Evolutionary conservation across 2,888 invertebrate species (phyloP), one percentile per base, ranked within the genome.

Genomic region (Drosophila meridionalis): DNA sequence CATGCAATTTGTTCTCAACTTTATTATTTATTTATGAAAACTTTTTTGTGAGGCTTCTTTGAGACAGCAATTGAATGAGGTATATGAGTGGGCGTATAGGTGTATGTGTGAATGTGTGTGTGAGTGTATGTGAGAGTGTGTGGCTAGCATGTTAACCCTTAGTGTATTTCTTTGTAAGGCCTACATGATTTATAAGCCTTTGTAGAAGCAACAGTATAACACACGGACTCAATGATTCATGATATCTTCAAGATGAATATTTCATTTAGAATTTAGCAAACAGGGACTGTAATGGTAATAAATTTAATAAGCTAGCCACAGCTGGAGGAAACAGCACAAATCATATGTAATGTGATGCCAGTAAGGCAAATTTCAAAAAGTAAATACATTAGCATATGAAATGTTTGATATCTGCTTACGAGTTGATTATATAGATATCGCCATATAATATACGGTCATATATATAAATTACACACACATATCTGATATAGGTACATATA

Each of bases 11-110:
- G 60, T n/a, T 69, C 83, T 66, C 62, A 34, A 68, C 56, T 78
- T 88, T 61, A 73, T 90, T 88, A 86, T 88, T 86, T 86, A 88
- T 86, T 90, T 78, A 90, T 55, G 61, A 12, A n/a, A 76, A 86
- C 70, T 80, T 90, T 72, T 78, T 62, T 73, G 47, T 57, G 48
- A 53, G 72, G 58, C 57, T 78, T 58, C 73, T 57, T 58, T 67
- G 66, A 75, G 68, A 73, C 53, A 62, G 66, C 53, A 70, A 73
- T 85, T 80, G 73, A 70, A 80, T 64, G 50, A 69, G 67, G 52
- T 62, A 26, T 0, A 11, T 20, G 50, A 45, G 52, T 32, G 30
- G n/a, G 34, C 12, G 40, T 48, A 14, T 43, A 8, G 36, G 36
- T 56, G 38, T 26, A 20, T 0, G n/a, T 50, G 20, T 52, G 45